Evolutionary conservation across 2,888 invertebrate genomes (phyloP).

Genomic region (Cyaniris semiargus): DNA sequence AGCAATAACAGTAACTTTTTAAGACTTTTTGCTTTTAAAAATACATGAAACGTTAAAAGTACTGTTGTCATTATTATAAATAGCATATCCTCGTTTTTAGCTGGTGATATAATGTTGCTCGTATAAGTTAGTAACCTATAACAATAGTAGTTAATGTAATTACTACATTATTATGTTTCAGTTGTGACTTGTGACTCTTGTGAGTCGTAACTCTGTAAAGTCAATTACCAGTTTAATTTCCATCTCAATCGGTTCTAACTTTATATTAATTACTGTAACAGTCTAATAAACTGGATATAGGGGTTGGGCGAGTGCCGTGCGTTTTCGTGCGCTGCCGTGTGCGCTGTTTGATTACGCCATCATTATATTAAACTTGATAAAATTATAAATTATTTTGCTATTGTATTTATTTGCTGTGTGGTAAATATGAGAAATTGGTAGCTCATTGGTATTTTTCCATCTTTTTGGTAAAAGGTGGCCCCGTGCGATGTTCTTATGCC

Average conservation of each 20-base stretch:
- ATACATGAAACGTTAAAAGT: background rate
- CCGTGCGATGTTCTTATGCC: no score
- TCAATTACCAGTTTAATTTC: slow-evolving; percentile 1
- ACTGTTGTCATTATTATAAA: background rate
- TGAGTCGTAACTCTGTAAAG: background rate
- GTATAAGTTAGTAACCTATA: background rate
- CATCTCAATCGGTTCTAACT: background rate
- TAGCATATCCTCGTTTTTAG: background rate
- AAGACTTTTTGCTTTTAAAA: background rate
- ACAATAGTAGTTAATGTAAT: background rate
- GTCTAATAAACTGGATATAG: background rate
- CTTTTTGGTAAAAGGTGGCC: no score
- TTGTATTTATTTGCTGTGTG: no score
- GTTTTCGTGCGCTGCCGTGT: background rate
- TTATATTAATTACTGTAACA: background rate
- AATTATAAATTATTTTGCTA: no score
- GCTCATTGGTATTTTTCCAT: no score
- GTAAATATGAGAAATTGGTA: no score
- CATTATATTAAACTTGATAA: background rate
- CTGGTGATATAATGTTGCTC: background rate
- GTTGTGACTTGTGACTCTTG: background rate
- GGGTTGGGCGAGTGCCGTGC: background rate
- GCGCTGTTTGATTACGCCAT: background rate
- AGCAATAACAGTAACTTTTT: background rate
- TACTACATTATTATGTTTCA: background rate